phyloP scores from a whole-genome alignment of 1,140 invertebrate species.

The Lordiphosa collinella region DNA sequence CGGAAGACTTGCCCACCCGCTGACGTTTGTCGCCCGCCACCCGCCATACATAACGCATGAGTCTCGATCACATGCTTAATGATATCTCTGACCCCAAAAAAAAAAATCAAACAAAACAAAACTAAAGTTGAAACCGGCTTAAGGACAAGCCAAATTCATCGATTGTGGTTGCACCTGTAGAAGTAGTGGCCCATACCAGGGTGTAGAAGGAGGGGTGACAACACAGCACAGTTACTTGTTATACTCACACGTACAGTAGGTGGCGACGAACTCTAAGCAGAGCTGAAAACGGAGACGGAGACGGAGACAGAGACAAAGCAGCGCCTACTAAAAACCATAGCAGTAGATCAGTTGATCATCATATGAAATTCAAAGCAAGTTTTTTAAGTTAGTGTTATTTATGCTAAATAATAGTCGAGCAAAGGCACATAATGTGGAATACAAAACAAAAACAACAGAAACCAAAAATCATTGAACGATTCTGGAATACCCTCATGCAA shows the following conservation, averaged over 20 bases:
- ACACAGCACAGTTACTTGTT: neutral
- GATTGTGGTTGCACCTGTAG: constrained; percentile 35
- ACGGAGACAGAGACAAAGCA: constrained; percentile 6
- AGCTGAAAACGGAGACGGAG: constrained; percentile 26
- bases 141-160: constrained; percentile 56
- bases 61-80: constrained; percentile 36
- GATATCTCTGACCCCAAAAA: constrained; percentile 65
- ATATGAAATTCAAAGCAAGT: constrained; percentile 68
- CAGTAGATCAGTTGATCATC: constrained; percentile 13
- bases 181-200: constrained; percentile 1
- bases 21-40: too few species aligned
- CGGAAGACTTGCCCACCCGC: neutral
- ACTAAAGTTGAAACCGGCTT: constrained; percentile 52
- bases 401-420: constrained; percentile 41
- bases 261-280: constrained; percentile 50
- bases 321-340: constrained; percentile 3
- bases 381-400: constrained; percentile 74
- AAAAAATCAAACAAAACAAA: constrained; percentile 10
- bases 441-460: constrained; percentile 14
- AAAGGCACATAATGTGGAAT: constrained; percentile 11
- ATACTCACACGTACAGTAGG: constrained; percentile 5
- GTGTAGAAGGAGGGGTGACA: too few species aligned
- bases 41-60: constrained; percentile 22
- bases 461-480: constrained; percentile 7
- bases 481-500: too few species aligned